Evolutionary conservation across 1,140 invertebrate species (phyloP).

Genomic region (Colletes latitarsis): DNA sequence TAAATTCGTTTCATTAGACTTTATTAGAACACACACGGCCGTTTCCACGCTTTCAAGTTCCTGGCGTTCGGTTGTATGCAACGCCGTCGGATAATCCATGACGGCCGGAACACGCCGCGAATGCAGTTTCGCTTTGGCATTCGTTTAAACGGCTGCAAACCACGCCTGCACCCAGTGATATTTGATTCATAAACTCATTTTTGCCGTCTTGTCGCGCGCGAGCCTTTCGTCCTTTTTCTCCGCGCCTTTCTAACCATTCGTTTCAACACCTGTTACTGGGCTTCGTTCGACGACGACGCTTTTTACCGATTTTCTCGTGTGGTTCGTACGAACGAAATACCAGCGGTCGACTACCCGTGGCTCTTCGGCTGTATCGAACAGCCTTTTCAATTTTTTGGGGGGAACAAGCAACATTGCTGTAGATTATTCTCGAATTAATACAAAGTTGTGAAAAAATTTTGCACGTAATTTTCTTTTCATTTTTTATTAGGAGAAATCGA

Average conservation of each 20-base stretch:
- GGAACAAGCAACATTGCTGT: too few relatives aligned
- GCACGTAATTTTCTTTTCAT: too few relatives aligned
- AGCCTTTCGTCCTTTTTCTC: not conserved
- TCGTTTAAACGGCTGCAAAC: conserved; percentile 10
- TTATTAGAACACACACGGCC: conserved; percentile 42
- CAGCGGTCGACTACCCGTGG: too few relatives aligned
- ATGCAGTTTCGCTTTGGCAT: conserved; percentile 11
- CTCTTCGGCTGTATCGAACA: too few relatives aligned
- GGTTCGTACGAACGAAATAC: too few relatives aligned
- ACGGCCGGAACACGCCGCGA: conserved; percentile 8
- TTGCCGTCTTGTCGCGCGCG: not conserved
- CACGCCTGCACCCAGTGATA: not conserved
- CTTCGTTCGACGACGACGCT: too few relatives aligned
- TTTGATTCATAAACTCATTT: not conserved
- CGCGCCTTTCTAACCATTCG: not conserved
- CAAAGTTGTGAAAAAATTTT: too few relatives aligned
- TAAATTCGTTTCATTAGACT: conserved; percentile 55
- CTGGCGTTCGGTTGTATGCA: not conserved
- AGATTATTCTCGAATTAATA: too few relatives aligned
- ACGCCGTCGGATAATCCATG: conserved; percentile 44
- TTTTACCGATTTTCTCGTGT: too few relatives aligned
- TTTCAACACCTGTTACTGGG: not conserved
- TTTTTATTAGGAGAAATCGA: too few relatives aligned
- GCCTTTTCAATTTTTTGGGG: too few relatives aligned
- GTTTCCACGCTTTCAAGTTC: conserved; percentile 38